Percentiles rank a stretch among this genome's conserved stretches.
Conservation (phyloP, 2,797 vertebrate genomes). For the Macrochelys suwanniensis region DNA sequence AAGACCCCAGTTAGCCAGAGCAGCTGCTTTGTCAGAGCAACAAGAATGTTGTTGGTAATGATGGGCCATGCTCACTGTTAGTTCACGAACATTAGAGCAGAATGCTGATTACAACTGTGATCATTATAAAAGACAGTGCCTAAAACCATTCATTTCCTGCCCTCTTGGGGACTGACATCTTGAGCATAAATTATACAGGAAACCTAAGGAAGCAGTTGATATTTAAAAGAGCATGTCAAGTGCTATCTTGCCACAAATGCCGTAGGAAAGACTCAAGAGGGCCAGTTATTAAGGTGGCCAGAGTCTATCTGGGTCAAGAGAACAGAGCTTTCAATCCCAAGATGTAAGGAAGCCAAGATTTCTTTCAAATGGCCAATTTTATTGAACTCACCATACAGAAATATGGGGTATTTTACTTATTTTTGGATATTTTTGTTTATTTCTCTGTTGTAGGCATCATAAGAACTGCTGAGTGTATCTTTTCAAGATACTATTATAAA, state of each 20-base stretch:
- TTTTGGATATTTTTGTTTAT: neutral
- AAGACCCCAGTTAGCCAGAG: neutral
- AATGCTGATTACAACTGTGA: rapidly evolving
- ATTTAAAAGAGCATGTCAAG: neutral
- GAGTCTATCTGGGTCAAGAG: neutral
- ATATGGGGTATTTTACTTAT: neutral
- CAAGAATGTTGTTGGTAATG: neutral
- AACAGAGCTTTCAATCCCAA: neutral
- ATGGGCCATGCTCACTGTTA: neutral
- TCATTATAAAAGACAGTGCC: neutral
- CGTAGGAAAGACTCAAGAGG: neutral
- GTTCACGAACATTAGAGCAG: neutral
- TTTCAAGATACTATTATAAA: neutral
- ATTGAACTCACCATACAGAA: neutral
- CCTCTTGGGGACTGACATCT: neutral
- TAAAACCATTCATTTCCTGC: neutral
- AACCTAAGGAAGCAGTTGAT: neutral
- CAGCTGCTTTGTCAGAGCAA: neutral
- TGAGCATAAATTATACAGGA: neutral
- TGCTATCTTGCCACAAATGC: neutral
- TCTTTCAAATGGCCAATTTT: neutral
- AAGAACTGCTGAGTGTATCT: neutral
- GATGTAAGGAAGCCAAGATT: neutral
- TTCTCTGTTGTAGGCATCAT: neutral
- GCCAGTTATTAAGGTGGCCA: rapidly evolving